Evolutionary conservation across 2,797 vertebrate genomes (phyloP).

Genomic region (Pangasius djambal): DNA sequence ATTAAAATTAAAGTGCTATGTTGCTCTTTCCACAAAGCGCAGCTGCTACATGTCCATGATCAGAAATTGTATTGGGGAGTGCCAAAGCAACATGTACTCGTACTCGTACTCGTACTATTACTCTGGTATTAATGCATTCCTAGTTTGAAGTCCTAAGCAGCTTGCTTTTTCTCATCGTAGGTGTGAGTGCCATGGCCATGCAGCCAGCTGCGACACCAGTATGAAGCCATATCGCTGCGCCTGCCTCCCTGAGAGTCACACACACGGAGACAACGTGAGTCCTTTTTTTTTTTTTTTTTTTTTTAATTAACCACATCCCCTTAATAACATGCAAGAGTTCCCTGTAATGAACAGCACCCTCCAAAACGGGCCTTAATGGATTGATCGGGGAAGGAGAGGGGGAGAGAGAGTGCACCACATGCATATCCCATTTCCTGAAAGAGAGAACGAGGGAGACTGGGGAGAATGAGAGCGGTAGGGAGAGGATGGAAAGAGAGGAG

Average conservation of each 20-base stretch:
- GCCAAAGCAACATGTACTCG: neutral
- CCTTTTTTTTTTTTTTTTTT: constrained; percentile 40
- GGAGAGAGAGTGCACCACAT: constrained; percentile 10
- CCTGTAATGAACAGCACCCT: constrained; percentile 64
- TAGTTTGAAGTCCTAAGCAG: constrained; percentile 45
- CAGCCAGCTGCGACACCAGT: constrained; percentile 79
- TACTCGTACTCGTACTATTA: neutral
- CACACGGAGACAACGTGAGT: constrained; percentile 88
- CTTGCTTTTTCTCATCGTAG: constrained; percentile 67
- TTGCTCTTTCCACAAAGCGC: neutral
- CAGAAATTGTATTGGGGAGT: neutral
- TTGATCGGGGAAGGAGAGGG: constrained; percentile 34
- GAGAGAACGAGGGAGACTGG: constrained; percentile 20
- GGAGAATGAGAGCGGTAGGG: neutral
- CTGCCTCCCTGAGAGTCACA: constrained; percentile 84
- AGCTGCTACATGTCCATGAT: neutral
- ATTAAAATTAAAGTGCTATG: neutral
- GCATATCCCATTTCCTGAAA: constrained; percentile 54
- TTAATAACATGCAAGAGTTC: constrained; percentile 65
- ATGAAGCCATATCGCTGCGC: constrained; percentile 80
- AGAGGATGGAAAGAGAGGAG: constrained; percentile 43
- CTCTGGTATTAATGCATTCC: neutral
- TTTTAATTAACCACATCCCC: constrained; percentile 71
- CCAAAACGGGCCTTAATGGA: constrained; percentile 55
- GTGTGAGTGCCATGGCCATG: constrained; percentile 90